Evolutionary conservation across 2,113 vertebrate species (phyloP).

Genomic region (Terrapene triunguis): DNA sequence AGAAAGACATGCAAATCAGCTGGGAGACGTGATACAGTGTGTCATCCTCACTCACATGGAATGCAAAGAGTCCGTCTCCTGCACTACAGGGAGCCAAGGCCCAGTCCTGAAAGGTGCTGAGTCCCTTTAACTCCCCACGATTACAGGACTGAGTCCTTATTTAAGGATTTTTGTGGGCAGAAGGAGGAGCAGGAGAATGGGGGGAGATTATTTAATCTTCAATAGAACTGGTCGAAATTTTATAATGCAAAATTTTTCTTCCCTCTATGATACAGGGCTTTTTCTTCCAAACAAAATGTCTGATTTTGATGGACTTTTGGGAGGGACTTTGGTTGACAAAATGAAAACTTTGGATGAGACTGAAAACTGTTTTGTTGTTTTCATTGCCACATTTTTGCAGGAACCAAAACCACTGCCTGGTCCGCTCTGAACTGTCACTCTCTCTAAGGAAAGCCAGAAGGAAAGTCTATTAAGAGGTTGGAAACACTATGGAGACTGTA

Average conservation of each 20-base stretch:
- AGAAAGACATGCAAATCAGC: not conserved
- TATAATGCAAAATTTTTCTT: conserved; percentile 26
- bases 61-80: conserved; percentile 5
- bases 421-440: not conserved
- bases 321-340: conserved; percentile 11
- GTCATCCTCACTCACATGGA: not conserved
- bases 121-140: not conserved
- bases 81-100: conserved; percentile 24
- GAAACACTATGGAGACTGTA: not conserved
- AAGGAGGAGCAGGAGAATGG: not conserved
- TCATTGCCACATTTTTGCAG: not conserved
- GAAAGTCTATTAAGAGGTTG: conserved; percentile 27
- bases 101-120: conserved; percentile 13
- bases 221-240: conserved; percentile 44
- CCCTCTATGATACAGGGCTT: conserved; percentile 37
- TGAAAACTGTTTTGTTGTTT: conserved; percentile 32
- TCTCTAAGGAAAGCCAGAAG: not conserved
- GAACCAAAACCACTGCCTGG: conserved; percentile 9
- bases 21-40: accelerated
- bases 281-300: conserved; percentile 42
- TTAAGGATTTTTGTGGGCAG: not conserved
- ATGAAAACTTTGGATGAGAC: conserved; percentile 13
- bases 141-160: conserved; percentile 2
- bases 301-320: not conserved
- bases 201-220: conserved; percentile 40